Evolutionary conservation across 2,113 vertebrate genomes (phyloP), one percentile per base, ranked within the genome.

Genomic region (Oxyura jamaicensis): DNA sequence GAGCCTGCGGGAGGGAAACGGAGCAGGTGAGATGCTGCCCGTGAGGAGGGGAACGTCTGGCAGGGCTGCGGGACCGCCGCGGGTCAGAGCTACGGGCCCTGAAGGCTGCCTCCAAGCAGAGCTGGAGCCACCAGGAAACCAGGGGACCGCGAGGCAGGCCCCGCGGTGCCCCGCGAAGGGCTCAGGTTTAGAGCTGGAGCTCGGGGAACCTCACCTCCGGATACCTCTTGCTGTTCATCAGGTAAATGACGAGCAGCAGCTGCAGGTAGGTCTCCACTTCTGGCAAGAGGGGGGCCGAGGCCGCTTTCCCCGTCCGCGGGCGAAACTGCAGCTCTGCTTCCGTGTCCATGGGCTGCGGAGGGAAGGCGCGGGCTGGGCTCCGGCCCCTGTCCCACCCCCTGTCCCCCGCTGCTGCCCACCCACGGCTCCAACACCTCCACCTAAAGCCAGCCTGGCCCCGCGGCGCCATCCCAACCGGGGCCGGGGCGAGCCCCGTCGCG

Each of bases 251-350:
- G 31, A 99, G 77, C 31, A 99, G 99, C 60, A 99, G 98, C 82
- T 99, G 99, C 10, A 99, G 98, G 84, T 99, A 99, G 3, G 99
- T 98, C 96, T 99, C 99, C 83, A 99, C 99, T 93, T 99, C 99
- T 1, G 99, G 99, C 82, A 99, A 95, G 28, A 99, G 98, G 7
- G 99, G 99, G 13, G 97, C 97, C 0, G 99, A 96, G 0, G 99
- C 99, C 0, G 99, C 98, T 80, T 99, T 99, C 11, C 99, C 99
- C 0, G 98, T 99, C 53, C 99, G 97, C 0, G 99, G 99, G 17
- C 99, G 98, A 75, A 99, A 99, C 97, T 98, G 99, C 78, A 99
- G 97, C 35, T 99, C 99, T 7, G 98, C 99, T 18, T 99, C 99
- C 5, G 97, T 98, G 95, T 99, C 99, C 99, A 99, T 99, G 39